A percentile compares a stretch with the other conserved stretches of the same genome.
These are phyloP conservation scores for Campylomormyrus numenius DNA, from an alignment of 2,113 vertebrate species.

Conservation along the genomic window DNA sequence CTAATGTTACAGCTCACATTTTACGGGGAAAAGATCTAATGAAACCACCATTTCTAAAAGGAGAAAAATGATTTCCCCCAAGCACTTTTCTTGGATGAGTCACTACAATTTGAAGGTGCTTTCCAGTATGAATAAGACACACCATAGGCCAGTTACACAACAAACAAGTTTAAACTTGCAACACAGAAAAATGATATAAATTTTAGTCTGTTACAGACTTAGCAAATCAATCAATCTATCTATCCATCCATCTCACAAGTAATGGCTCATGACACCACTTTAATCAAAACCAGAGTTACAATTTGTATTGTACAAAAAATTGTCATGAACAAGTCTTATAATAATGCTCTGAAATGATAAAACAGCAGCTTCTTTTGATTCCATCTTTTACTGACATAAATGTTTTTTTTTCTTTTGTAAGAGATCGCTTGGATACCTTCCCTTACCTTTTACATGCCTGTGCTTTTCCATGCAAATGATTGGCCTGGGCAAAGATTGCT, in stretches of 20 bases:
- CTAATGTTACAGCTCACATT: background rate
- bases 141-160: background rate
- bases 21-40: background rate
- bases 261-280: background rate
- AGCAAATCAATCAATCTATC: background rate
- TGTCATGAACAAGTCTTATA: background rate
- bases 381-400: background rate
- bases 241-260: background rate
- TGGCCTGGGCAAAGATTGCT: background rate
- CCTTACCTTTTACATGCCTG: background rate
- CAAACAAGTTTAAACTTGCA: background rate
- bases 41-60: background rate
- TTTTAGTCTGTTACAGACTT: background rate
- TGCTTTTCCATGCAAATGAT: background rate
- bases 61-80: background rate
- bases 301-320: background rate
- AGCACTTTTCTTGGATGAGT: conserved; percentile 1
- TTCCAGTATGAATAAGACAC: background rate
- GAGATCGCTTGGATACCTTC: background rate
- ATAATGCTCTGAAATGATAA: background rate
- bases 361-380: background rate
- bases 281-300: background rate
- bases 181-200: background rate
- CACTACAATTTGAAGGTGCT: background rate
- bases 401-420: background rate